Percentiles rank a stretch among this genome's conserved stretches.
Evolutionary conservation across 2,888 invertebrate genomes (phyloP).

Genomic region (Dolichomitus sp.): DNA sequence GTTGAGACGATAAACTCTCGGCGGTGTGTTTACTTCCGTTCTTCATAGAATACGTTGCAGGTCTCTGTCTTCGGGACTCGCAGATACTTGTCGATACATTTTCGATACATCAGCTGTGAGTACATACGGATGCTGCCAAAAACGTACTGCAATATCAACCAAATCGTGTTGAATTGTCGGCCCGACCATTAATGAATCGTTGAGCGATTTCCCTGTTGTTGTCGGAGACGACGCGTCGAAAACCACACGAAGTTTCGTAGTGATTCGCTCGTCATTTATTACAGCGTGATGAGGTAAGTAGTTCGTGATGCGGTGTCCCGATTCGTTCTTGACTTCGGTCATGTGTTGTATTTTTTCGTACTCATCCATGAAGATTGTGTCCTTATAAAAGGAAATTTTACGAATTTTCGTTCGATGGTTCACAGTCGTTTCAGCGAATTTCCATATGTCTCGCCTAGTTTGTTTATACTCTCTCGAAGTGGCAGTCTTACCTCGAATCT

Average conservation of each 20-base stretch:
- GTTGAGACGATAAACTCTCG: conserved; percentile 32
- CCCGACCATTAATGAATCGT: conserved; percentile 41
- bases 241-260: conserved; percentile 38
- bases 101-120: conserved; percentile 35
- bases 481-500: neutral
- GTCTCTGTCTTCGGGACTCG: conserved; percentile 43
- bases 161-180: conserved; percentile 44
- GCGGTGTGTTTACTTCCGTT: conserved; percentile 18
- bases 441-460: conserved; percentile 2
- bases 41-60: conserved; percentile 64
- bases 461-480: neutral
- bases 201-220: conserved; percentile 60
- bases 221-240: conserved; percentile 75
- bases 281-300: conserved; percentile 5
- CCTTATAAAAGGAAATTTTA: neutral
- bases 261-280: conserved; percentile 3
- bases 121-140: neutral
- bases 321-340: conserved; percentile 7
- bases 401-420: conserved; percentile 2
- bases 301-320: conserved; percentile 2
- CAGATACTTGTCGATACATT: conserved; percentile 50
- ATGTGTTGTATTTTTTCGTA: conserved; percentile 9
- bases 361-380: conserved; percentile 3
- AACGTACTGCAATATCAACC: neutral
- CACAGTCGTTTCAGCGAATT: neutral